Evolutionary conservation across 2,888 invertebrate genomes (phyloP).

Genomic region (Calliphora vomitoria): DNA sequence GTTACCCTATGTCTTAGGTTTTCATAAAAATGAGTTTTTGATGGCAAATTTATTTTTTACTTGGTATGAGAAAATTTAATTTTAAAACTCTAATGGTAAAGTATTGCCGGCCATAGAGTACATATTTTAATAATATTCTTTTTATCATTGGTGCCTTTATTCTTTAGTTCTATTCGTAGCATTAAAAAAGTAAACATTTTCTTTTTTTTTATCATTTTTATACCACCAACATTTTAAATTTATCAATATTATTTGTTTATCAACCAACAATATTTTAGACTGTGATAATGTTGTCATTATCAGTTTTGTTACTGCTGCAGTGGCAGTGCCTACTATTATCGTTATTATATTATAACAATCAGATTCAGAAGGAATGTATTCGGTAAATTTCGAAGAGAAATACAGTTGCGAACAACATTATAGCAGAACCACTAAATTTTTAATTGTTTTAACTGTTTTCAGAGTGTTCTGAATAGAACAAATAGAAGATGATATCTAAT

Average conservation of each 20-base stretch:
- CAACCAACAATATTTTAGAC: constrained; percentile 12
- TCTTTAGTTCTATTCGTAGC: constrained; percentile 1
- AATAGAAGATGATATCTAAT: too few relatives aligned
- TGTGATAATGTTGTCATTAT: constrained; percentile 24
- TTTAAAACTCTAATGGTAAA: neutral
- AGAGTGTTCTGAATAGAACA: too few relatives aligned
- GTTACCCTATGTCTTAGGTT: too few relatives aligned
- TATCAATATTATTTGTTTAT: constrained; percentile 53
- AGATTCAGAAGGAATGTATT: neutral
- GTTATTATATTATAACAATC: neutral
- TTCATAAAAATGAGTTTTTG: too few relatives aligned
- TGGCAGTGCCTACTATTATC: neutral
- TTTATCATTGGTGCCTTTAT: constrained; percentile 33
- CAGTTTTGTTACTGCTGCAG: neutral
- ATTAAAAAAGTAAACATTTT: constrained; percentile 34
- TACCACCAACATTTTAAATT: constrained; percentile 19
- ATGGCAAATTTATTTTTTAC: too few relatives aligned
- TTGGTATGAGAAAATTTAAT: too few relatives aligned
- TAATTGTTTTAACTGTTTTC: too few relatives aligned
- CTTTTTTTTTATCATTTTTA: constrained; percentile 38
- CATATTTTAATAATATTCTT: constrained; percentile 11
- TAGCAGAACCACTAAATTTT: too few relatives aligned
- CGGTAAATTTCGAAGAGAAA: too few relatives aligned
- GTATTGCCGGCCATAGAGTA: neutral
- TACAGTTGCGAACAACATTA: too few relatives aligned